phyloP scores from a whole-genome alignment of 2,113 vertebrate species.

The Anguilla japonica region DNA sequence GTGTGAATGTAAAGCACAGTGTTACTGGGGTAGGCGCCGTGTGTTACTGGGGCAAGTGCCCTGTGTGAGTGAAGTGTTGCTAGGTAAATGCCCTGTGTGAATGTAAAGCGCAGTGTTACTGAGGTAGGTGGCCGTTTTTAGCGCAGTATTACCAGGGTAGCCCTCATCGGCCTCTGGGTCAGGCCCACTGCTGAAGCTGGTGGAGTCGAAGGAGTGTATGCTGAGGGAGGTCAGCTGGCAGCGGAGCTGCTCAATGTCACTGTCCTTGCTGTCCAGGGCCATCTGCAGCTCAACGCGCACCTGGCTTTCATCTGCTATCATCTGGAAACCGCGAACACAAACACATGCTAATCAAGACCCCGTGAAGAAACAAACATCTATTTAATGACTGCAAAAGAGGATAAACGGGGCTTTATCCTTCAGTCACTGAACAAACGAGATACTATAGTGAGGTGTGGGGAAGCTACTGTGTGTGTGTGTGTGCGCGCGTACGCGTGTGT shows the following conservation, averaged over 20 bases:
- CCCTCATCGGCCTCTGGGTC: conserved; percentile 72
- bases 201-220: conserved; percentile 84
- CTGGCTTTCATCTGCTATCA: conserved; percentile 90
- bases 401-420: background rate
- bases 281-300: conserved; percentile 91
- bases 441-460: background rate
- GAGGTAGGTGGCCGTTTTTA: background rate
- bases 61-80: background rate
- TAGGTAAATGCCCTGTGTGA: background rate
- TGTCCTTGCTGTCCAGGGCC: conserved; percentile 95
- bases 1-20: too few species aligned
- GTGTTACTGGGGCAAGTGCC: too few species aligned
- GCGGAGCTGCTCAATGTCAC: conserved; percentile 95
- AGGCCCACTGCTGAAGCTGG: conserved; percentile 86
- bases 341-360: background rate
- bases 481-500: too few species aligned
- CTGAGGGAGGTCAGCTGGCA: conserved; percentile 87
- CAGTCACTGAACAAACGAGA: background rate
- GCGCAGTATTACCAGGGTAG: conserved; percentile 79
- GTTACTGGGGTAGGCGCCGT: too few species aligned
- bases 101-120: background rate
- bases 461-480: too few species aligned
- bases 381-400: background rate
- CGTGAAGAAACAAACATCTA: background rate
- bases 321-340: conserved; percentile 61